A percentile compares a stretch with the other conserved stretches of the same genome.
These are phyloP conservation scores for Drosophila bocqueti DNA, from an alignment of 1,140 invertebrate species.

Conservation along the genomic window DNA sequence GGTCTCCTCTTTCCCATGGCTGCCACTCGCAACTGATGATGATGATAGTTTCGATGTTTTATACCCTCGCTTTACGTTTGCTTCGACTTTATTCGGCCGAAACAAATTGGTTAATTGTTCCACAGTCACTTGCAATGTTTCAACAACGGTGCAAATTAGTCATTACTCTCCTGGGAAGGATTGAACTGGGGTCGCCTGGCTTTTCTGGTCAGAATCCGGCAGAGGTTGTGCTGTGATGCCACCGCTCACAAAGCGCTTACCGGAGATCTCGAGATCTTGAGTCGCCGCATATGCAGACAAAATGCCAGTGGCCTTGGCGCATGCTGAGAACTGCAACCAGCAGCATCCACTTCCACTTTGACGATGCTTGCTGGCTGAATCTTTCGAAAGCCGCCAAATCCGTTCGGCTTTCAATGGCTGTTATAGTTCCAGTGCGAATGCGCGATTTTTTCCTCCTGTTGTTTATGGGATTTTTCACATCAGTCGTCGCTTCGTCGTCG, in stretches of 20 bases:
- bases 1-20: constrained; percentile 63
- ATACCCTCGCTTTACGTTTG: constrained; percentile 25
- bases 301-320: constrained; percentile 77
- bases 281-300: constrained; percentile 45
- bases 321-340: constrained; percentile 67
- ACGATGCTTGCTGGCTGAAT: constrained; percentile 33
- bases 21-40: constrained; percentile 42
- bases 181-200: constrained; percentile 40
- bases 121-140: constrained; percentile 34
- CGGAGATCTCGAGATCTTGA: constrained; percentile 12
- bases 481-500: constrained; percentile 14
- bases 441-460: constrained; percentile 30
- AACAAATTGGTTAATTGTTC: constrained; percentile 71
- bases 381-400: constrained; percentile 77
- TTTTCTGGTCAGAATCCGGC: constrained; percentile 34
- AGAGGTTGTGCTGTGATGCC: constrained; percentile 12
- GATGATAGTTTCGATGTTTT: constrained; percentile 29
- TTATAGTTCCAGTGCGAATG: constrained; percentile 59
- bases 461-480: constrained; percentile 76
- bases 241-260: constrained; percentile 37
- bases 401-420: constrained; percentile 70
- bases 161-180: constrained; percentile 12
- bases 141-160: constrained; percentile 14
- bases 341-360: constrained; percentile 46
- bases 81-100: constrained; percentile 48